Percentiles rank a stretch among this genome's conserved stretches.
These are phyloP conservation scores for Clamator glandarius DNA, from an alignment of 2,797 vertebrate genomes.

Conservation along the genomic window DNA sequence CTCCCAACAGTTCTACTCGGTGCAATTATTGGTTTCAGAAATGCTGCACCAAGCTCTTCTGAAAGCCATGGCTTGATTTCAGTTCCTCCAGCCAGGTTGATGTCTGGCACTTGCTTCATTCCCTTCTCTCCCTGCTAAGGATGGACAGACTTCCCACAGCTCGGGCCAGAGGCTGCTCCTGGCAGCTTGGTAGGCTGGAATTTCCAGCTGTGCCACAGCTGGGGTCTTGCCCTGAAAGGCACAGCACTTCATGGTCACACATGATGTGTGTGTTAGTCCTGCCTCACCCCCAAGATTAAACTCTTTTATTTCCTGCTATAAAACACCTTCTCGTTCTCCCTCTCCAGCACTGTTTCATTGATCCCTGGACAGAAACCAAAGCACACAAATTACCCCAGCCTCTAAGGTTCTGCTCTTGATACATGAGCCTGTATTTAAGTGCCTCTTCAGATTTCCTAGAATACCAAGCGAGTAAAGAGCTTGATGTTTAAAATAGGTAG, in stretches of 20 bases:
- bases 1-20: fast-evolving
- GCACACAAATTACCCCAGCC: not conserved
- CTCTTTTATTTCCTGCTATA: not conserved
- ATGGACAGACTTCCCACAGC: fast-evolving
- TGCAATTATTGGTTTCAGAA: not conserved
- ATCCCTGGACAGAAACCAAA: conserved; percentile 19
- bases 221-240: not conserved
- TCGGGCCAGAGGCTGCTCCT: not conserved
- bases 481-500: not conserved
- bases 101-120: fast-evolving
- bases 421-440: not conserved
- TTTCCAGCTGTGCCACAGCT: not conserved
- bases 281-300: not conserved
- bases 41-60: not conserved
- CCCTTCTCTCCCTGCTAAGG: not conserved
- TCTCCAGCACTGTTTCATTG: not conserved
- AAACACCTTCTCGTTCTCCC: not conserved
- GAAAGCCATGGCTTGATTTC: not conserved
- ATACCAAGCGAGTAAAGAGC: not conserved
- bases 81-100: not conserved
- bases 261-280: not conserved
- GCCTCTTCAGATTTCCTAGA: not conserved
- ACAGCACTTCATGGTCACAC: fast-evolving
- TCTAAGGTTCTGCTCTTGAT: not conserved
- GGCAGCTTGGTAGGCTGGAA: not conserved